Base-by-base conservation (phyloP, 2,797 vertebrate genomes). In the Onychomys leucogaster region DNA sequence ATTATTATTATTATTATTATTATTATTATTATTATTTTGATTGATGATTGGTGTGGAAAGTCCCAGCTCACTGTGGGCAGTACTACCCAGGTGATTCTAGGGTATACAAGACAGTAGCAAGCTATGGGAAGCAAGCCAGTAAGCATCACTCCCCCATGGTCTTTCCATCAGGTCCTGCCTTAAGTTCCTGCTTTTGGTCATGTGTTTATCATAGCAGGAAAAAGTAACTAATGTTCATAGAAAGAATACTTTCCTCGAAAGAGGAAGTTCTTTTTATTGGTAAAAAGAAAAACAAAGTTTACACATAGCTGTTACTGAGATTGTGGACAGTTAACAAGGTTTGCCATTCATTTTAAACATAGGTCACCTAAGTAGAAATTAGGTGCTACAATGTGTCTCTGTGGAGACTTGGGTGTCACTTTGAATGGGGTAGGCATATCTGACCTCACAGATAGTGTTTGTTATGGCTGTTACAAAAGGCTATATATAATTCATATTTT, bases 401-500 rank as follows among this genome's bases (percentile, higher is more conserved):
- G 1, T 21, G 14, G 46, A 93, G 37, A 61, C 41, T 77, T 91
- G 65, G 73, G 12, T 95, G 17, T 89, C 55, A 83, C 89, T 63
- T 84, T 91, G 57, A 96, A 67, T 85, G 59, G 92, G 12, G 49
- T 93, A 89, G 75, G 9, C 76, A 61, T 94, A 25, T 71, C 63
- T 91, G 81, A 71, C 55, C 73, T n/a, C 57, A 65, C 57, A 57
- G 41, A 61, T 84, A 57, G 2, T 87, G 11, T 95, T 95, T 96
- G 75, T 27, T 49, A 78, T 90, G 41, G 52, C 76, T 93, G 67
- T 78, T 89, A 94, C 52, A 94, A 76, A 95, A 94, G 55, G 34
- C 43, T 82, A 6, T 90, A 21, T 93, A 19, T 93, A 97, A 94
- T 27, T 95, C 27, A 13, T 73, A 43, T 93, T 90, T 95, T 86